Evolutionary conservation across 2,888 invertebrate species (phyloP).

Genomic region (Drosophila neoperkinsi): DNA sequence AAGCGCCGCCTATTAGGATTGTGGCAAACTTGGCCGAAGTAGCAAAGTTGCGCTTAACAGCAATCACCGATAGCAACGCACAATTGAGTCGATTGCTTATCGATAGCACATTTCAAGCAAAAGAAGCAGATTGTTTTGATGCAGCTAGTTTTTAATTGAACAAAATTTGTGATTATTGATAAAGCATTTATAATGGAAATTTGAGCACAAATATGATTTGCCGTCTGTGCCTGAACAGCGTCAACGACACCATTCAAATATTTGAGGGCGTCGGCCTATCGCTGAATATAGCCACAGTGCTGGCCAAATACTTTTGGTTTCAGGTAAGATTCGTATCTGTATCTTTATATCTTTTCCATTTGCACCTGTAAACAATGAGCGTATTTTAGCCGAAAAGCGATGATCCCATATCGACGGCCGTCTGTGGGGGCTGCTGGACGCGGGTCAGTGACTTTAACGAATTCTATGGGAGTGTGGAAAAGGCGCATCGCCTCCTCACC

Average conservation of each 20-base stretch:
- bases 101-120: constrained; percentile 7
- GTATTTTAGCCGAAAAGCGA: constrained; percentile 65
- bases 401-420: constrained; percentile 81
- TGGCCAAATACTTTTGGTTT: constrained; percentile 84
- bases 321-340: constrained; percentile 66
- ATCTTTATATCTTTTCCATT: neutral
- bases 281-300: constrained; percentile 75
- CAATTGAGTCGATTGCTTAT: neutral
- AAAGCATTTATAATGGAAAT: constrained; percentile 45
- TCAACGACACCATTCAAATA: constrained; percentile 79
- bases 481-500: constrained; percentile 80
- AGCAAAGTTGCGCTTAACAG: constrained; percentile 4
- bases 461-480: constrained; percentile 77
- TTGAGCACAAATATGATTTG: constrained; percentile 78
- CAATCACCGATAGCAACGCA: neutral
- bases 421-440: constrained; percentile 82
- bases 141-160: constrained; percentile 20
- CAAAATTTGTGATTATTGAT: constrained; percentile 15
- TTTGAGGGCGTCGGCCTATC: constrained; percentile 77
- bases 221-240: constrained; percentile 82
- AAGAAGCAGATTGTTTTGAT: constrained; percentile 47
- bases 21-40: neutral
- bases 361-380: constrained; percentile 2
- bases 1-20: constrained; percentile 10
- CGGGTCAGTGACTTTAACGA: constrained; percentile 76